Conservation (phyloP, 2,797 vertebrate species). For the Amazona finschi region DNA sequence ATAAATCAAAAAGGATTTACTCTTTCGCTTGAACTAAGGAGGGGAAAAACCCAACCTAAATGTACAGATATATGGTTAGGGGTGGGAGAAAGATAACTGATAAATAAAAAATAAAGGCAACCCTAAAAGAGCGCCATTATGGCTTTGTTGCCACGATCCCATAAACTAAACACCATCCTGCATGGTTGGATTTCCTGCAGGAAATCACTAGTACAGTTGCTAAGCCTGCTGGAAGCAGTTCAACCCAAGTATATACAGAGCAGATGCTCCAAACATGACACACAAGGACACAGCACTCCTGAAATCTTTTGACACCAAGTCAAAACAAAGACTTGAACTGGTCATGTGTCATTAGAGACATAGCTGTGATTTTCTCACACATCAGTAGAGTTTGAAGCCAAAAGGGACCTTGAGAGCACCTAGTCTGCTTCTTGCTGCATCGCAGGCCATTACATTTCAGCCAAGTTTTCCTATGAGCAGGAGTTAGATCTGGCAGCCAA, state of each 20-base stretch:
- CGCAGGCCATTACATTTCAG: background rate
- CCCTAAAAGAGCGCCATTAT: background rate
- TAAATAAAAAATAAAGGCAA: background rate
- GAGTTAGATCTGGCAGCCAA: background rate
- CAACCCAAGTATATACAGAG: background rate
- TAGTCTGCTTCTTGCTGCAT: background rate
- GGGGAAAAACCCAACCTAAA: rapidly evolving
- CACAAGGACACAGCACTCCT: background rate
- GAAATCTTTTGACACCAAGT: background rate
- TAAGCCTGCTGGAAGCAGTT: background rate
- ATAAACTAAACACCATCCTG: background rate
- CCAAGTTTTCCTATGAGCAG: background rate
- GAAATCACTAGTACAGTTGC: background rate
- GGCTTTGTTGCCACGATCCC: background rate
- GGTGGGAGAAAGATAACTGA: background rate
- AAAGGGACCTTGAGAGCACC: background rate
- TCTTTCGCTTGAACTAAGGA: background rate
- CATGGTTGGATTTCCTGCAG: background rate
- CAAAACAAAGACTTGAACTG: background rate
- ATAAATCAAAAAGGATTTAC: conserved; percentile 40
- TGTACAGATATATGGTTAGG: background rate
- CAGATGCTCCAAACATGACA: background rate
- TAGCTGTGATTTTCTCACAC: background rate
- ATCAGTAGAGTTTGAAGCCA: background rate
- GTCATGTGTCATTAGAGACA: rapidly evolving